Conservation (phyloP, 30 jellyfish, hydroid and myxozoan species). For the Cassiopea andromeda region DNA sequence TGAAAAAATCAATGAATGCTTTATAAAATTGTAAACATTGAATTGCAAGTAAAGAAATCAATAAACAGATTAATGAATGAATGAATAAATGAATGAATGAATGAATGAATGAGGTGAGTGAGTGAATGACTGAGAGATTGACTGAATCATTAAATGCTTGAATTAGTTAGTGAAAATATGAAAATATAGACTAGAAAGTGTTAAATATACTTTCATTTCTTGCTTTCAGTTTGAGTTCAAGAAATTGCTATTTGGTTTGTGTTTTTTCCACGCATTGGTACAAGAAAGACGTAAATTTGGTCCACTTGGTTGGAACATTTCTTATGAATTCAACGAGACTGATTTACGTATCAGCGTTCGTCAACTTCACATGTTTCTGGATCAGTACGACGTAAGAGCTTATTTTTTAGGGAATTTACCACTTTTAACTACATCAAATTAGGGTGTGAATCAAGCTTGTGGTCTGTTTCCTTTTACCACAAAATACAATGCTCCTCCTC, state of each 20-base stretch:
- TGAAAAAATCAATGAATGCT: too few species aligned
- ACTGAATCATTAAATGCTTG: too few species aligned
- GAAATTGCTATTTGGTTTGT: constrained; percentile 90
- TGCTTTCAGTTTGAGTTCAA: constrained; percentile 76
- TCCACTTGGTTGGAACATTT: constrained; percentile 98
- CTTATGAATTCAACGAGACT: constrained; percentile 95
- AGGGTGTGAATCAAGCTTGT: too few species aligned
- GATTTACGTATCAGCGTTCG: constrained; percentile 94
- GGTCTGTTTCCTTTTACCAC: too few species aligned
- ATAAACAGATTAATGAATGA: too few species aligned
- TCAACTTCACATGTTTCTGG: constrained; percentile 89
- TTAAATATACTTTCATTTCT: neutral
- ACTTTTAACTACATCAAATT: neutral
- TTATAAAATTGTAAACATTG: too few species aligned
- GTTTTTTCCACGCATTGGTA: constrained; percentile 94
- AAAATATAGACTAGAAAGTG: neutral
- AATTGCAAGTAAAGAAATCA: too few species aligned
- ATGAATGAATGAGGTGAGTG: neutral
- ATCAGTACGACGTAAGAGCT: constrained; percentile 79
- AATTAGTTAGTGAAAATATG: too few species aligned
- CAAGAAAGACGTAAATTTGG: constrained; percentile 97
- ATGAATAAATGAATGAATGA: neutral
- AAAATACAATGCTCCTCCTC: too few species aligned
- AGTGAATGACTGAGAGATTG: neutral
- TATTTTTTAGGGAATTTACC: neutral